These are phyloP conservation scores for Pseudochromis fuscus DNA, from an alignment of 2,797 vertebrate species.

Conservation along the genomic window DNA sequence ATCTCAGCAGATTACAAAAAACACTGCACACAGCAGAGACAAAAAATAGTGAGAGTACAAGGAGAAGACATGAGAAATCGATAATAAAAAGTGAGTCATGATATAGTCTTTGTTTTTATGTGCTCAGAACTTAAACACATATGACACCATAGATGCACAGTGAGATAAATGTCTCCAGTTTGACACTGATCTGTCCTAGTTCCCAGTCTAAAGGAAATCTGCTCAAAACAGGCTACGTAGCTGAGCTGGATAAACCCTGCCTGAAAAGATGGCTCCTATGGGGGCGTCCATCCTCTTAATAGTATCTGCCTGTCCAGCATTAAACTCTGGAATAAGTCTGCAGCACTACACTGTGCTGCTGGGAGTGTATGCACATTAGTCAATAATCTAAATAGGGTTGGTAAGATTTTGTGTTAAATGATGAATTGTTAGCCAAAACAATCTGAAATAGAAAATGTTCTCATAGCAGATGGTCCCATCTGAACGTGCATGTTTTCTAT, in stretches of 20 bases:
- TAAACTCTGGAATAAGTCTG: conserved; percentile 37
- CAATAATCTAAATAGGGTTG: conserved; percentile 27
- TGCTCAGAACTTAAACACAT: neutral
- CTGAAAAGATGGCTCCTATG: conserved; percentile 35
- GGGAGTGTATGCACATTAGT: conserved; percentile 23
- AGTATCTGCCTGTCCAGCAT: conserved; percentile 41
- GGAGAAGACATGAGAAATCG: no score
- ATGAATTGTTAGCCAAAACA: conserved; percentile 17
- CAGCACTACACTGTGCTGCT: conserved; percentile 1
- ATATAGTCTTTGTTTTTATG: no score
- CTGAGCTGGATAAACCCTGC: conserved; percentile 19
- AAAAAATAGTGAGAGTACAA: neutral
- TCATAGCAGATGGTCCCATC: conserved; percentile 31
- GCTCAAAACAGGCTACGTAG: conserved; percentile 26
- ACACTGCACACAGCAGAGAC: neutral
- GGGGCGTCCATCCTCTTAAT: conserved; percentile 39
- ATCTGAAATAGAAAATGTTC: conserved; percentile 2
- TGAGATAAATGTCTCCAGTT: conserved; percentile 27
- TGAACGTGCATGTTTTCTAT: conserved; percentile 14
- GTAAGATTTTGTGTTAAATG: conserved; percentile 16
- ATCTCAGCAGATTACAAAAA: neutral
- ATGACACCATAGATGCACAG: conserved; percentile 18
- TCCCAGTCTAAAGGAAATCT: conserved; percentile 28
- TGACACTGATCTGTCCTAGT: conserved; percentile 28
- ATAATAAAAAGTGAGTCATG: no score